Evolutionary conservation across 1,140 invertebrate genomes (phyloP).

Genomic region (Kradibia gibbosae): DNA sequence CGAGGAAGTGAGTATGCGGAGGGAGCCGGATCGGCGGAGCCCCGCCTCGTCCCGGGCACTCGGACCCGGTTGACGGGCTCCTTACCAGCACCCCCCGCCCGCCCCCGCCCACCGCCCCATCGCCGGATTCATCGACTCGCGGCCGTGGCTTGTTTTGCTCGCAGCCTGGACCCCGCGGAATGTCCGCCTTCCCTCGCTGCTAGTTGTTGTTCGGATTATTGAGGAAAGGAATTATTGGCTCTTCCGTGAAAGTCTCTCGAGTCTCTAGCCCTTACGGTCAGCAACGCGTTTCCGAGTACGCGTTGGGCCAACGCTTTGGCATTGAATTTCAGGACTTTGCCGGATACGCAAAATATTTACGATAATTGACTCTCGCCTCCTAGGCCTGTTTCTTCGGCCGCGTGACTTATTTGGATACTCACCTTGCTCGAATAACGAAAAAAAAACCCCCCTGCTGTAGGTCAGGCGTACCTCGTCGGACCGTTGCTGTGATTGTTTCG

Average conservation of each 20-base stretch:
- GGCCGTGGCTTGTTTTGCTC: neutral
- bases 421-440: too few species aligned
- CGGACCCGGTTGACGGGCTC: neutral
- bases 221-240: neutral
- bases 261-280: neutral
- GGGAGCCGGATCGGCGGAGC: neutral
- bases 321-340: neutral
- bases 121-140: neutral
- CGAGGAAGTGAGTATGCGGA: conserved; percentile 89
- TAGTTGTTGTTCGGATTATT: conserved; percentile 5
- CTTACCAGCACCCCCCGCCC: too few species aligned
- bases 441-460: too few species aligned
- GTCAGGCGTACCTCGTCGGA: too few species aligned
- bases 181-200: neutral
- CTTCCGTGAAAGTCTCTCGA: neutral
- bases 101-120: too few species aligned
- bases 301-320: neutral
- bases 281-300: neutral
- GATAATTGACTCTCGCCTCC: too few species aligned
- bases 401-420: too few species aligned
- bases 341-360: neutral
- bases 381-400: too few species aligned
- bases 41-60: neutral
- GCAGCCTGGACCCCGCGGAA: neutral
- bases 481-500: too few species aligned